Conservation (phyloP, 2,888 invertebrate species). For the Apotomis turbidana region DNA sequence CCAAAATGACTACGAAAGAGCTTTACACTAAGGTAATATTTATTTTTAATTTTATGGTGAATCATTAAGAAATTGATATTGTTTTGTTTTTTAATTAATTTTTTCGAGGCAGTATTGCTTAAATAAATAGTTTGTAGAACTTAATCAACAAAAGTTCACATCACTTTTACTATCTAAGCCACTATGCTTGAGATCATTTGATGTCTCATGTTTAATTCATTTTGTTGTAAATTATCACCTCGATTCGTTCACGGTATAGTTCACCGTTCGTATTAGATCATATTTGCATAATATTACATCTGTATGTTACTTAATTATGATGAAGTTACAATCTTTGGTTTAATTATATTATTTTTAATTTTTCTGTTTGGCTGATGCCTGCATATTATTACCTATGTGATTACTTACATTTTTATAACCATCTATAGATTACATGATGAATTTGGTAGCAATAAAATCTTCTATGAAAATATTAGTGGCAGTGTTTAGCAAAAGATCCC, state of each 20-base stretch:
- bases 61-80: conserved; percentile 50
- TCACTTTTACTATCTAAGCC: conserved; percentile 58
- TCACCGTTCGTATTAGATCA: conserved; percentile 32
- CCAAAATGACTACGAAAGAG: conserved; percentile 81
- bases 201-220: conserved; percentile 49
- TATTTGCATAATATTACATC: conserved; percentile 14
- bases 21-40: conserved; percentile 78
- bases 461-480: no score
- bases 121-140: conserved; percentile 44
- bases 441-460: neutral
- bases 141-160: conserved; percentile 31
- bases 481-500: neutral
- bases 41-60: conserved; percentile 47
- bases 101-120: conserved; percentile 38
- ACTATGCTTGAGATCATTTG: conserved; percentile 54
- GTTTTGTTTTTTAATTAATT: conserved; percentile 44
- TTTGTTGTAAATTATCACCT: conserved; percentile 41
- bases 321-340: conserved; percentile 3
- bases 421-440: conserved; percentile 1
- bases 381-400: conserved; percentile 4
- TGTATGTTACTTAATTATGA: conserved; percentile 14
- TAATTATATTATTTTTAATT: conserved; percentile 3
- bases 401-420: conserved; percentile 16
- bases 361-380: conserved; percentile 8
- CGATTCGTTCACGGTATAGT: conserved; percentile 31